Evolutionary conservation across 2,888 invertebrate species (phyloP), one percentile per base, ranked within the genome.

Genomic region (Tipula unca): DNA sequence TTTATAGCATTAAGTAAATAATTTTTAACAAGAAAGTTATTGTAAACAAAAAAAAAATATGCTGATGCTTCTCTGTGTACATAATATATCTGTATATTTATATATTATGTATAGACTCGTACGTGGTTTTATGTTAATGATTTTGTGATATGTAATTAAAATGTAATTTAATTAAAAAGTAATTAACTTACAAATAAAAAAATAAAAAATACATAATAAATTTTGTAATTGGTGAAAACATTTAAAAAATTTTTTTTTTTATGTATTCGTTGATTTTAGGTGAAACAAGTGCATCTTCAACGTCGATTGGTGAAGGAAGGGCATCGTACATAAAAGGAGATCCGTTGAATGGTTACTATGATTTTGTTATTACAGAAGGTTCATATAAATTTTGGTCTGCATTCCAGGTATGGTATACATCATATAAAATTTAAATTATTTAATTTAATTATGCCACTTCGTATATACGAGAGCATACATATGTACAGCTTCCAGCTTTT

Each of bases 301-400:
- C 69, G 20, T 85, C 35, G 48, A 88, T 89, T 42, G 89, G 88
- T 5, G 90, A 91, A 87, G 91, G 89, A 29, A 90, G 91, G 32
- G 25, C 20, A 10, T 69, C 69, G 25, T 91, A 91, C 86, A 91
- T 91, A 42, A 91, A 91, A 87, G 91, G 91, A 35, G 95, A 96
- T 89, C 95, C 95, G 85, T 95, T 95, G 93, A 94, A 94, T 42
- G 95, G 95, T 0, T 96, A 96, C 90, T 96, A 96, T 89, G 96
- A 96, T 90, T 96, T 96, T 91, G 93, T 96, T 87, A 96, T 96
- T 89, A 96, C 96, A 88, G 96, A 96, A 89, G 96, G 96, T 1
- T 96, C 96, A 20, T 96, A 96, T 91, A 96, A 96, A 89, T 96
- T 96, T 91, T 96, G 96, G 96, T 96, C 96, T 42, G 95, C 93